These are phyloP conservation scores for Dicrostonyx torquatus DNA, from an alignment of 2,797 vertebrate genomes.

Conservation along the genomic window DNA sequence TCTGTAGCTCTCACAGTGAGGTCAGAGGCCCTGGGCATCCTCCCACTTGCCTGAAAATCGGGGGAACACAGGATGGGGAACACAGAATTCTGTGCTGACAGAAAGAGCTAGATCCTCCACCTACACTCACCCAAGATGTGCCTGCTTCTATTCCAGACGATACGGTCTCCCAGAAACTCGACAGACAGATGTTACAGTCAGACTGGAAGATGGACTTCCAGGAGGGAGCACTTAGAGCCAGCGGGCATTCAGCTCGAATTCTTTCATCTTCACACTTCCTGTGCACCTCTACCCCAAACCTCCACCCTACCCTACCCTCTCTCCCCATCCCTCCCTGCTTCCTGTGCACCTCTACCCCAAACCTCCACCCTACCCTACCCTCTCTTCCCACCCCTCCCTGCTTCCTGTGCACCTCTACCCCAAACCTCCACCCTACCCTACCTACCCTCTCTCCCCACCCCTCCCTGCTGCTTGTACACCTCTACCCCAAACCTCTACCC, in stretches of 20 bases:
- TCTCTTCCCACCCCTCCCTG: too few relatives aligned
- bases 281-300: too few relatives aligned
- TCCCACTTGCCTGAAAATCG: neutral
- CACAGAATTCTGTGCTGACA: neutral
- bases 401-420: too few relatives aligned
- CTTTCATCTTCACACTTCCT: neutral
- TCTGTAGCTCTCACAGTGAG: neutral
- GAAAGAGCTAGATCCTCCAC: neutral
- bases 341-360: too few relatives aligned
- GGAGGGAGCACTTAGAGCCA: neutral
- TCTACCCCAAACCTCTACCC: neutral
- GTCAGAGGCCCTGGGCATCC: neutral
- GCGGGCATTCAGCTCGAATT: neutral
- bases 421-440: too few relatives aligned
- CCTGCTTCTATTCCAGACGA: rapidly evolving
- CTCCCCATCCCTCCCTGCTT: too few relatives aligned
- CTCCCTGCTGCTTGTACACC: neutral
- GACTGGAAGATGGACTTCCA: neutral
- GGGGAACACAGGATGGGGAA: neutral
- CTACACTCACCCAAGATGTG: rapidly evolving
- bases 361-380: too few relatives aligned
- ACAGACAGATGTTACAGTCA: neutral
- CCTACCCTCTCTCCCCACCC: too few relatives aligned
- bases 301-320: too few relatives aligned
- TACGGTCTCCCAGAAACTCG: neutral